phyloP scores from a whole-genome alignment of 2,888 invertebrate species.

The Eristalis tenax region DNA sequence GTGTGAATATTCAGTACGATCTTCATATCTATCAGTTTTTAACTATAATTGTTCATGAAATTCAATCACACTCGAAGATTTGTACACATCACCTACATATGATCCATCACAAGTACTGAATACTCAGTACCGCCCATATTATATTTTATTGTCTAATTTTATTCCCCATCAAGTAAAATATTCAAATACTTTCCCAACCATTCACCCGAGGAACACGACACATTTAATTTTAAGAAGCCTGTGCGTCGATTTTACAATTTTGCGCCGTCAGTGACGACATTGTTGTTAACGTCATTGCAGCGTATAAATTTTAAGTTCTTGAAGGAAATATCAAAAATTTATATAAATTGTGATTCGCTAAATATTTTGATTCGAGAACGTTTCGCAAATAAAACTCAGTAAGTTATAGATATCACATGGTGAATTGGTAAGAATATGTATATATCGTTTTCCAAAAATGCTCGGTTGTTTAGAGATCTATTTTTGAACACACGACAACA shows the following conservation, averaged over 20 bases:
- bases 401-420: conserved; percentile 30
- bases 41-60: not conserved
- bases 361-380: not conserved
- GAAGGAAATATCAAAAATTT: not conserved
- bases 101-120: not conserved
- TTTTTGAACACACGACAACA: conserved; percentile 1
- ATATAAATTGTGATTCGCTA: not conserved
- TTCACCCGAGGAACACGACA: not conserved
- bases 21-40: not conserved
- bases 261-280: conserved; percentile 14
- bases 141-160: too few species aligned
- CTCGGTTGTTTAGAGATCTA: not conserved
- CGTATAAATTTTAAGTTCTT: not conserved
- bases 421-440: conserved; percentile 20
- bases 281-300: conserved; percentile 16
- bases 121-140: not conserved
- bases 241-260: not conserved
- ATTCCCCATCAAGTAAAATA: not conserved
- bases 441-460: conserved; percentile 19
- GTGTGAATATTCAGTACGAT: too few species aligned
- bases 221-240: not conserved
- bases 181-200: not conserved
- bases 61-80: not conserved
- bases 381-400: conserved; percentile 15
- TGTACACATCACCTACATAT: not conserved